Evolutionary conservation across 2,113 vertebrate genomes (phyloP), one percentile per base, ranked within the genome.

Genomic region (Electrona antarctica): DNA sequence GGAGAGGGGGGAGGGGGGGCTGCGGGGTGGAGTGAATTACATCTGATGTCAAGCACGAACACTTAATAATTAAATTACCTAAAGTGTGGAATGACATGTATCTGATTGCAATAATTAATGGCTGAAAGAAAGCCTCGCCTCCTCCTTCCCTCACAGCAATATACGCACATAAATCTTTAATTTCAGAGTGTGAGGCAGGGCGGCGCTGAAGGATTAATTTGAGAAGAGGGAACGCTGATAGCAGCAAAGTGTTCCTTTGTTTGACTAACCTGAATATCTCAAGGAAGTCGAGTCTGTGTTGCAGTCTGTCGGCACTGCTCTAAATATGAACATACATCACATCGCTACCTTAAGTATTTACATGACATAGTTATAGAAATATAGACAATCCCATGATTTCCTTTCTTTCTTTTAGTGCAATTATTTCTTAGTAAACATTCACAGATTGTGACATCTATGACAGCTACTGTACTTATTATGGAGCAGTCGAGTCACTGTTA

Each of bases 21-120:
- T n/a, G n/a, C n/a, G n/a, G n/a, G n/a, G 33, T 41, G 33, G 33
- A 41, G 33, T 80, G 70, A 91, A 85, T 89, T 73, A 71, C 77
- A 82, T 73, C 59, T 84, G 81, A 89, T 84, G 83, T 84, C 87
- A 80, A 62, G 28, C 33, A 21, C 57, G 78, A 83, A 84, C 85
- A 80, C 73, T 60, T 71, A 87, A 88, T 88, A 86, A 91, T 90
- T 89, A 47, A 69, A 73, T 86, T 86, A 86, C 74, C 78, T 60
- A 72, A 21, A 63, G 75, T 86, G 87, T 81, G 77, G 74, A 86
- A 78, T 83, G 90, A 80, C 83, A 82, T 90, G 86, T 80, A 85
- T 85, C 66, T 50, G 82, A 88, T 88, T 76, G 60, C 58, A 58
- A 76, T 74, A 77, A 75, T 82, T 83, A 88, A 77, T 73, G 82